phyloP scores from a whole-genome alignment of 2,888 invertebrate species.

The Smittia sp. region DNA sequence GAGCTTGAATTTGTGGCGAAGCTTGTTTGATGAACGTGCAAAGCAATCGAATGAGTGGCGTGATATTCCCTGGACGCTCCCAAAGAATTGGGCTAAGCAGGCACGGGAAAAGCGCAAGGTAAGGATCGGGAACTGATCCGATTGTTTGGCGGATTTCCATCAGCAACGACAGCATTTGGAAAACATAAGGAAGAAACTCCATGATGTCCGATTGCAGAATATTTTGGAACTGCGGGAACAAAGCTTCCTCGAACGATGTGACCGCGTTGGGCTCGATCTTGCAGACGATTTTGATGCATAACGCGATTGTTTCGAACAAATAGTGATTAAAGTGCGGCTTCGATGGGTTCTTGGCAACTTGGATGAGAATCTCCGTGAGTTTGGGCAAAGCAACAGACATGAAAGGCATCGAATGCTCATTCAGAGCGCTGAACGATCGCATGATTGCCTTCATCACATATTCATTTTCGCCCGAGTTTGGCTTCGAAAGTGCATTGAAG shows the following conservation, averaged over 20 bases:
- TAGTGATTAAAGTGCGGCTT: slow-evolving; percentile 98
- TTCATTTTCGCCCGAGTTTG: slow-evolving; percentile 87
- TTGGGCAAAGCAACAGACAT: slow-evolving; percentile 78
- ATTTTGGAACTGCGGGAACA: slow-evolving; percentile 94
- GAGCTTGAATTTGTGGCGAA: slow-evolving; percentile 63
- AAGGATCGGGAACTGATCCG: slow-evolving; percentile 71
- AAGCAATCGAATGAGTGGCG: slow-evolving; percentile 87
- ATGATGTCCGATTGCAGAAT: slow-evolving; percentile 84
- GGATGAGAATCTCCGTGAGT: slow-evolving; percentile 76
- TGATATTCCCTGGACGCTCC: slow-evolving; percentile 91
- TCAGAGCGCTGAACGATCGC: slow-evolving; percentile 77
- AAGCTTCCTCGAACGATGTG: slow-evolving; percentile 80
- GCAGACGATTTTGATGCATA: slow-evolving; percentile 88
- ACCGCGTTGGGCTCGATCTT: slow-evolving; percentile 76
- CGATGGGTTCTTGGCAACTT: slow-evolving; percentile 89
- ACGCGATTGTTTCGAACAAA: slow-evolving; percentile 90
- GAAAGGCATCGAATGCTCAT: slow-evolving; percentile 76
- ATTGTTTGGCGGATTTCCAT: slow-evolving; percentile 68
- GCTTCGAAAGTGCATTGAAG: slow-evolving; percentile 69
- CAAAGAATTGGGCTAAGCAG: slow-evolving; percentile 87
- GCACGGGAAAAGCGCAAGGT: slow-evolving; percentile 86
- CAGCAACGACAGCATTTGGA: slow-evolving; percentile 91
- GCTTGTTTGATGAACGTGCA: slow-evolving; percentile 80
- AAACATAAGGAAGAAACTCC: slow-evolving; percentile 95
- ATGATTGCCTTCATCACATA: slow-evolving; percentile 99